Evolutionary conservation across 2,888 invertebrate genomes (phyloP), one percentile per base, ranked within the genome.

Genomic region (Agrotis puta): DNA sequence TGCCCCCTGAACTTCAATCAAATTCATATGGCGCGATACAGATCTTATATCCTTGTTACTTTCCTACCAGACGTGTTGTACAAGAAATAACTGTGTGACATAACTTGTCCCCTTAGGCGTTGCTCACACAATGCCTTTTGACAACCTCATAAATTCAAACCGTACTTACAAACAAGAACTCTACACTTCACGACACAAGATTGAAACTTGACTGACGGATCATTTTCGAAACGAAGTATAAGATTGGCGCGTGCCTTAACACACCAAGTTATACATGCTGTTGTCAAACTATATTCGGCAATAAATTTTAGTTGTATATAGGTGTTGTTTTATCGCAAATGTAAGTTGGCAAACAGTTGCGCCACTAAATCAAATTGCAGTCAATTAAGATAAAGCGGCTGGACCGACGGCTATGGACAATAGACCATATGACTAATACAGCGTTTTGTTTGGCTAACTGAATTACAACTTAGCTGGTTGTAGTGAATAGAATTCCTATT

Each of bases 341-440:
- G 66, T 87, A 89, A 88, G 80, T 91, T 90, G 84, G 92, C 84
- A 74, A 85, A 84, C 83, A 83, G 88, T 89, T 88, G 91, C 87
- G 89, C 90, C 89, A 94, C 92, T 95, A 95, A 95, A 95, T 95
- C 95, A 95, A 95, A 95, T 92, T 90, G 92, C 89, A 93, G 94
- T 95, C 95, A 95, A 95, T 95, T 95, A 95, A 95, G 95, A 95
- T 95, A 95, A 94, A 94, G 94, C 93, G 89, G 88, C 88, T 88
- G 88, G 89, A 90, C 90, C 90, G 94, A 94, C 95, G 94, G 94
- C 92, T 89, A 87, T 88, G 90, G 91, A 95, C 95, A 95, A 95
- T 95, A 90, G 92, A 88, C 85, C 88, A 91, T 92, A 92, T 95
- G 95, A 95, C 95, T 94, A 95, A 94, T 92, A 90, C 92, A 87